Conservation (phyloP, 2,797 vertebrate genomes). For the Enteromius fasciolatus region DNA sequence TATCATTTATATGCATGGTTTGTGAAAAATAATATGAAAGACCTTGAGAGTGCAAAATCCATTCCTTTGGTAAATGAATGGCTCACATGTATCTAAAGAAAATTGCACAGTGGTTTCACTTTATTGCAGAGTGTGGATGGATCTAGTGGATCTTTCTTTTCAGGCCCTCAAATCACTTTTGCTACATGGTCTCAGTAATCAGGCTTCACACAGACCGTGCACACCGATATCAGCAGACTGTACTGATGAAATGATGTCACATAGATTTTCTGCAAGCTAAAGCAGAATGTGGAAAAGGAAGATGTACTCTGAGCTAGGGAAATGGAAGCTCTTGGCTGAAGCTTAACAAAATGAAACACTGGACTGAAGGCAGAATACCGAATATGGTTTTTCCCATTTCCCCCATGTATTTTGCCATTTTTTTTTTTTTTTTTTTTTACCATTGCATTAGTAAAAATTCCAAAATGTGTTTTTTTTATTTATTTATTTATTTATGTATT, state of each 20-base stretch:
- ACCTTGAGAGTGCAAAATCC: neutral
- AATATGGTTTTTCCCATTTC: neutral
- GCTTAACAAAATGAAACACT: neutral
- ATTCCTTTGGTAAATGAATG: neutral
- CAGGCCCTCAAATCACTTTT: neutral
- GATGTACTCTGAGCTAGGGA: neutral
- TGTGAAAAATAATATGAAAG: constrained; percentile 1
- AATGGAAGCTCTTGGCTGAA: neutral
- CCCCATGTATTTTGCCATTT: neutral
- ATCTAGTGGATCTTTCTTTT: constrained; percentile 8
- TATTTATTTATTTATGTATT: too few species aligned
- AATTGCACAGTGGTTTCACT: neutral
- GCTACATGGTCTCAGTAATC: neutral
- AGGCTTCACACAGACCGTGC: neutral
- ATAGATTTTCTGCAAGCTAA: neutral
- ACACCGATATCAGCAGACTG: neutral
- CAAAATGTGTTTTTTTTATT: too few species aligned
- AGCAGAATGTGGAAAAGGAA: neutral
- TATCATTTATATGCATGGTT: neutral
- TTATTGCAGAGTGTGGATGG: neutral
- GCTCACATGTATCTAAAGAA: neutral
- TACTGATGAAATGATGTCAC: neutral
- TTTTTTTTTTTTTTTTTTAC: neutral
- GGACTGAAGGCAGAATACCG: neutral
- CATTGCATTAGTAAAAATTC: too few species aligned